A percentile compares a stretch with the other conserved stretches of the same genome.
Evolutionary conservation across 2,797 vertebrate genomes (phyloP).

Genomic region (Neosilurus hyrtlii): DNA sequence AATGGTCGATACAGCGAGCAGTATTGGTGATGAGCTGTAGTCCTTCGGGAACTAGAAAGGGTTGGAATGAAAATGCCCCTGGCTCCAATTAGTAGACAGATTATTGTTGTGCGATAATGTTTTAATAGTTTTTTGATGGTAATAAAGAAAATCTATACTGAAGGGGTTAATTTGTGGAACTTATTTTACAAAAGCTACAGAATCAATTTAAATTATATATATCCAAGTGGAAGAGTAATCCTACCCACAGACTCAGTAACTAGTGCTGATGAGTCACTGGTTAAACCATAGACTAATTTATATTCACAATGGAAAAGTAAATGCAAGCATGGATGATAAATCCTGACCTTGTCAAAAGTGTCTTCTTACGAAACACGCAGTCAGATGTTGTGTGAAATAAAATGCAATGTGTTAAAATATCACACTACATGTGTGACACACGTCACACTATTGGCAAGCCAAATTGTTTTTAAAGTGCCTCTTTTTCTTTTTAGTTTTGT

Average conservation of each 20-base stretch:
- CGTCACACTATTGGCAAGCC: neutral
- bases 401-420: neutral
- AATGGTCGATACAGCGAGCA: neutral
- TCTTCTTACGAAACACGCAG: neutral
- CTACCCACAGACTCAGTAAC: neutral
- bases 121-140: neutral
- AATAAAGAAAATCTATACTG: neutral
- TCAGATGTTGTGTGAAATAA: neutral
- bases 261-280: neutral
- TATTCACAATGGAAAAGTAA: neutral
- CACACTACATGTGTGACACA: neutral
- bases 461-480: conserved; percentile 20
- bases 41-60: neutral
- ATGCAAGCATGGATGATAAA: neutral
- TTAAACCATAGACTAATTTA: neutral
- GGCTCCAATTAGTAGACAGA: neutral
- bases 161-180: neutral
- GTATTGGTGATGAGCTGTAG: neutral
- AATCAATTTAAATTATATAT: no score
- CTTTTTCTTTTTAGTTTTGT: neutral
- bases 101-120: neutral
- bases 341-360: neutral
- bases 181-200: neutral
- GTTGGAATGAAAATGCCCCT: neutral
- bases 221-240: no score